A percentile compares a stretch with the other conserved stretches of the same genome.
phyloP scores from a whole-genome alignment of 2,797 vertebrate species.

The Enteromius unitaeniatus region DNA sequence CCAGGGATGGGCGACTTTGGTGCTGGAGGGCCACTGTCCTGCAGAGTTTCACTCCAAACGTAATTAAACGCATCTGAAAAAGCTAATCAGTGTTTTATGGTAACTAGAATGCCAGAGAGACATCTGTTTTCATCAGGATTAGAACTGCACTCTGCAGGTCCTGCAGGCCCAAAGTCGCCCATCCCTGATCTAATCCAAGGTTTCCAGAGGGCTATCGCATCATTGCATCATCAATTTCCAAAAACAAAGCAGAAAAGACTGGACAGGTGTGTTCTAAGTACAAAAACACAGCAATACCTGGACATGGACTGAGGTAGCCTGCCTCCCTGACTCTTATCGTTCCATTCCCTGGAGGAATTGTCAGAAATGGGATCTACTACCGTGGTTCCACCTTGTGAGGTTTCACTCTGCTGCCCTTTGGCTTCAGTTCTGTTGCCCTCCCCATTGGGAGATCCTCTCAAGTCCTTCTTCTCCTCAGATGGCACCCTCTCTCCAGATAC shows the following conservation, averaged over 20 bases:
- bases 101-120: background rate
- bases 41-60: background rate
- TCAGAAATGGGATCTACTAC: slow-evolving; percentile 71
- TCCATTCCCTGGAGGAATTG: slow-evolving; percentile 75
- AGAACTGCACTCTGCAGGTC: background rate
- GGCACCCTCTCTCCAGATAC: background rate
- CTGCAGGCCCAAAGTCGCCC: background rate
- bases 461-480: slow-evolving; percentile 67
- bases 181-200: background rate
- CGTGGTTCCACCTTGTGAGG: slow-evolving; percentile 66
- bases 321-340: slow-evolving; percentile 80
- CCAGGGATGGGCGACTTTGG: background rate
- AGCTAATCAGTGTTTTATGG: background rate
- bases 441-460: slow-evolving; percentile 35
- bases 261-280: background rate
- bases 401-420: slow-evolving; percentile 72
- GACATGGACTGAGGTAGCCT: slow-evolving; percentile 84
- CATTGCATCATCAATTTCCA: background rate
- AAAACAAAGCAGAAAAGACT: background rate
- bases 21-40: background rate
- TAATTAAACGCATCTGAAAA: background rate
- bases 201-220: background rate
- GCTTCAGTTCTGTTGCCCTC: slow-evolving; percentile 60
- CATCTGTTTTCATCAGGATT: background rate
- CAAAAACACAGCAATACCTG: slow-evolving; percentile 73